phyloP scores from a whole-genome alignment of 2,113 vertebrate genomes.

The Amazona vittata region DNA sequence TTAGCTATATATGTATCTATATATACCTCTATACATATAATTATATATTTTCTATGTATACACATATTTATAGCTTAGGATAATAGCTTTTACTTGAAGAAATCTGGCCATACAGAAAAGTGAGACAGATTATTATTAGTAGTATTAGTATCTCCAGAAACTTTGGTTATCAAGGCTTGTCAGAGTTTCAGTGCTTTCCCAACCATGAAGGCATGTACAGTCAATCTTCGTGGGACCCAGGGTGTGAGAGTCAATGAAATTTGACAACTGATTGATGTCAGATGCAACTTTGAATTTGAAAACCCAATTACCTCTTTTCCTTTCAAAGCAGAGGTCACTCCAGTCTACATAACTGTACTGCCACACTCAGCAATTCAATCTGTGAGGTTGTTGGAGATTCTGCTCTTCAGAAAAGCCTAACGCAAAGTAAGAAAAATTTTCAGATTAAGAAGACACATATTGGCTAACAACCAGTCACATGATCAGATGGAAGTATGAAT shows the following conservation, averaged over 20 bases:
- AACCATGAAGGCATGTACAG: conserved; percentile 26
- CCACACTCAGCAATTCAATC: background rate
- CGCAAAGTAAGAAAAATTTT: background rate
- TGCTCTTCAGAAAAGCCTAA: background rate
- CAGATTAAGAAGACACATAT: background rate
- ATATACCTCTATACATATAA: background rate
- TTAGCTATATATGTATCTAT: background rate
- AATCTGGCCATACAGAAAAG: background rate
- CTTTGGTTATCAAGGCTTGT: conserved; percentile 30
- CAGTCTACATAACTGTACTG: background rate
- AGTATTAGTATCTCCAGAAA: background rate
- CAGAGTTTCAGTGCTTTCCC: conserved; percentile 32
- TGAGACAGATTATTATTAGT: background rate
- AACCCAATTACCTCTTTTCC: conserved; percentile 46
- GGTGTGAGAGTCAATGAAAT: conserved; percentile 52
- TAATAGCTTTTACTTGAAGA: background rate
- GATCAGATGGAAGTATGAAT: background rate
- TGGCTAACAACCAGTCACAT: background rate
- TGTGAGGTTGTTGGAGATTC: background rate
- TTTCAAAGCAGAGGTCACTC: conserved; percentile 55
- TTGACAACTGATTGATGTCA: conserved; percentile 61
- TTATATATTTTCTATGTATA: background rate
- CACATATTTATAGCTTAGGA: background rate
- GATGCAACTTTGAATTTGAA: conserved; percentile 44
- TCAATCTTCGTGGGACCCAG: conserved; percentile 22